These are phyloP conservation scores for Turritopsis dohrnii DNA, from an alignment of 30 jellyfish, hydroid and myxozoan genomes.

Conservation along the genomic window DNA sequence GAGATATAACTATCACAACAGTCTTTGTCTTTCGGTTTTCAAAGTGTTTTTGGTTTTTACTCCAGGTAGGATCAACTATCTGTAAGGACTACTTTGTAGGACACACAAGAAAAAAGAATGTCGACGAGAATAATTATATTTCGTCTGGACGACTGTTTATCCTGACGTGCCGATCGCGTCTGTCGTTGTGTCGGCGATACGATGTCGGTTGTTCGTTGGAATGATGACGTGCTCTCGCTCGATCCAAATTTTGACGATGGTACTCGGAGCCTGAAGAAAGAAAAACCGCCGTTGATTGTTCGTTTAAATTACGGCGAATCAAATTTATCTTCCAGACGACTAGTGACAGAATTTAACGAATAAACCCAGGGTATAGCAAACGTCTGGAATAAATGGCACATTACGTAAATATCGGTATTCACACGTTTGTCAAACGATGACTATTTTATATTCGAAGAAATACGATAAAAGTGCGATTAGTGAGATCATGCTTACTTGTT, in stretches of 20 bases:
- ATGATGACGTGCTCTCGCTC: constrained; percentile 9
- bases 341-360: too few relatives aligned
- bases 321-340: too few relatives aligned
- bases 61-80: neutral
- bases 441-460: too few relatives aligned
- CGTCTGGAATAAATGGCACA: too few relatives aligned
- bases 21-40: neutral
- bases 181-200: constrained; percentile 5
- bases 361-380: too few relatives aligned
- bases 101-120: constrained; percentile 2
- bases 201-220: neutral
- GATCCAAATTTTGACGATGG: constrained; percentile 17
- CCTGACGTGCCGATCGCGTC: neutral
- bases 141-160: constrained; percentile 2
- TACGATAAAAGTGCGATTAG: too few relatives aligned
- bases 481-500: neutral
- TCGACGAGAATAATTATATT: neutral
- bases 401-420: too few relatives aligned
- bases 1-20: neutral
- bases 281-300: neutral
- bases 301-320: too few relatives aligned
- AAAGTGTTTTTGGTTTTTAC: neutral
- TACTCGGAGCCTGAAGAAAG: neutral
- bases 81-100: neutral
- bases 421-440: too few relatives aligned